A percentile compares a stretch with the other conserved stretches of the same genome.
phyloP scores from a whole-genome alignment of 2,797 vertebrate species.

The Galagoides demidoff region DNA sequence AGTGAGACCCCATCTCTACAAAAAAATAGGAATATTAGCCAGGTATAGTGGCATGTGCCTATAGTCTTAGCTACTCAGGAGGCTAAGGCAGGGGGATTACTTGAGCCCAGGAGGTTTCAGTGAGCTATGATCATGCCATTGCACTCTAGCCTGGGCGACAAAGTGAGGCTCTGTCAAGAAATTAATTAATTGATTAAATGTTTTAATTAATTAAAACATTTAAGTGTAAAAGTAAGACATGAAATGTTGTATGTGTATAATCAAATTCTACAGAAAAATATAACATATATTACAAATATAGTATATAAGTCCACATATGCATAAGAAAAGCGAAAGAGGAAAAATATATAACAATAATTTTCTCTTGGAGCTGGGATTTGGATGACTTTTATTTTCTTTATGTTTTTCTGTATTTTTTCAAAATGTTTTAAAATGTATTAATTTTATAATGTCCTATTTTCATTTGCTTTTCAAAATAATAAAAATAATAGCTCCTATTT shows the following conservation, averaged over 20 bases:
- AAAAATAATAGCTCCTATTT: neutral
- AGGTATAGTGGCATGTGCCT: neutral
- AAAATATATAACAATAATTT: slow-evolving; percentile 8
- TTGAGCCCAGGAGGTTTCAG: neutral
- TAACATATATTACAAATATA: neutral
- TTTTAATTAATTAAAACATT: too few species aligned
- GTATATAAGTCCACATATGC: neutral
- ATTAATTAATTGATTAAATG: too few species aligned
- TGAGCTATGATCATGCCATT: neutral
- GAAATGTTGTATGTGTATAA: neutral
- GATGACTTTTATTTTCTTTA: slow-evolving; percentile 20
- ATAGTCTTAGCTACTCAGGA: neutral
- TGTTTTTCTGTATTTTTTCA: slow-evolving; percentile 4
- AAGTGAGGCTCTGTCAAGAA: neutral
- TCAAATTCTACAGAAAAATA: neutral
- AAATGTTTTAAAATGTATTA: neutral
- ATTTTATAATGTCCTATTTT: slow-evolving; percentile 25
- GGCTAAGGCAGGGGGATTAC: neutral
- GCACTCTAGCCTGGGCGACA: neutral
- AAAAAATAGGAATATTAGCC: neutral
- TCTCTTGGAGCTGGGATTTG: neutral
- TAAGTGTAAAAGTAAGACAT: neutral
- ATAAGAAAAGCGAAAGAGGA: neutral
- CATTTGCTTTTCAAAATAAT: slow-evolving; percentile 37
- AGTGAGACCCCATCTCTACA: neutral